Conservation (phyloP, 2,797 vertebrate genomes). For the Lithobates sylvaticus region DNA sequence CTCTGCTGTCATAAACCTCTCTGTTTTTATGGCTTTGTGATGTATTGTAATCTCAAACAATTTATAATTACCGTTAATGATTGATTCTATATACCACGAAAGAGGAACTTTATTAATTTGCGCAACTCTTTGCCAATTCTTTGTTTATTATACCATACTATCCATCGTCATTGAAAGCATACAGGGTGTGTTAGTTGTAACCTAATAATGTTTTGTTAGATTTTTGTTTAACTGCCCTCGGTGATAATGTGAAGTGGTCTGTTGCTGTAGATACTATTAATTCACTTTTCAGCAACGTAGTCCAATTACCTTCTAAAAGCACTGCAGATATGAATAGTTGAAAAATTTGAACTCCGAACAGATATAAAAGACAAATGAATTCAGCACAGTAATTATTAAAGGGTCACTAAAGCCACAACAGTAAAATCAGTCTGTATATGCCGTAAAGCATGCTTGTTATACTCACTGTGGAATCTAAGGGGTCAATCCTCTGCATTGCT, state of each 20-base stretch:
- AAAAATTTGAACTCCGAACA: neutral
- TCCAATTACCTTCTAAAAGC: neutral
- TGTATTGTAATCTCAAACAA: constrained; percentile 12
- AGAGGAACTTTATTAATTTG: constrained; percentile 1
- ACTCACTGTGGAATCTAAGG: no score
- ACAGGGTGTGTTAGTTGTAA: neutral
- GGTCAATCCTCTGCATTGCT: no score
- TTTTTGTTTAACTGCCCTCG: neutral
- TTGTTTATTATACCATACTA: neutral
- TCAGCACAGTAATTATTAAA: no score
- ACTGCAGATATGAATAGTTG: neutral
- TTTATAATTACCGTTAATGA: neutral
- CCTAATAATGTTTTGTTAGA: neutral
- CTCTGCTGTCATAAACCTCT: neutral
- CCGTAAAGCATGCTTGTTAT: no score
- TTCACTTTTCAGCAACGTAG: neutral
- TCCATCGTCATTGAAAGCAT: neutral
- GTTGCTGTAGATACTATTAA: neutral
- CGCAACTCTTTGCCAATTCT: neutral
- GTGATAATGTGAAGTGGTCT: neutral
- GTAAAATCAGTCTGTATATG: no score
- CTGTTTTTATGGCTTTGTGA: neutral
- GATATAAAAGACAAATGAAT: neutral
- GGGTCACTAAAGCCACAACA: no score
- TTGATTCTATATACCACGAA: neutral